Percentiles rank a stretch among this genome's conserved stretches.
Evolutionary conservation across 2,797 vertebrate genomes (phyloP).

Genomic region (Micropoecilia bifurca): DNA sequence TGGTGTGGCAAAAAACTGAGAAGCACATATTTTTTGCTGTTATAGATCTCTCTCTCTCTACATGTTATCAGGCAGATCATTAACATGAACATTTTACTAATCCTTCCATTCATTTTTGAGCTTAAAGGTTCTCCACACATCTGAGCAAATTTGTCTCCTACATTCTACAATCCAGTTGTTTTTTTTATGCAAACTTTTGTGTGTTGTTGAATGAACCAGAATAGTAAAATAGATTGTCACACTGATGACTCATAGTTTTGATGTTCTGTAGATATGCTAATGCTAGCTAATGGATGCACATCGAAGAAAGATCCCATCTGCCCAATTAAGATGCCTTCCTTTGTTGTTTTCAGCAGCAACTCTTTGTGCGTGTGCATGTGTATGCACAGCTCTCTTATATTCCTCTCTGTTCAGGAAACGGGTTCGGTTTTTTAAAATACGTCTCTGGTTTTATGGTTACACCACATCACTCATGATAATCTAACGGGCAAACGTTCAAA

Average conservation of each 20-base stretch:
- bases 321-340: constrained; percentile 64
- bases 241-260: constrained; percentile 69
- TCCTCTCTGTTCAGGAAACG: constrained; percentile 32
- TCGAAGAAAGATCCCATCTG: constrained; percentile 75
- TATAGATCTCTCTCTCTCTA: neutral
- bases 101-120: neutral
- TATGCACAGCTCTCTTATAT: constrained; percentile 41
- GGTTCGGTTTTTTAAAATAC: constrained; percentile 45
- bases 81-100: neutral
- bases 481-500: neutral
- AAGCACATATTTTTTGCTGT: neutral
- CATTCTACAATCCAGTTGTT: neutral
- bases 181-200: constrained; percentile 33
- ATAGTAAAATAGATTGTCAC: constrained; percentile 30
- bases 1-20: neutral
- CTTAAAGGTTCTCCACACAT: neutral
- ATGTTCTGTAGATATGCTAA: constrained; percentile 75
- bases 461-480: neutral
- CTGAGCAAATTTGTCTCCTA: neutral
- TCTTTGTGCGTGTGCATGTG: constrained; percentile 26
- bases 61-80: neutral
- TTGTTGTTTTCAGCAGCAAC: constrained; percentile 66
- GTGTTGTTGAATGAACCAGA: constrained; percentile 46
- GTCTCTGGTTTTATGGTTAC: constrained; percentile 19
- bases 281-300: constrained; percentile 68